These are phyloP conservation scores for Brenthis daphne DNA, from an alignment of 2,888 invertebrate species.

Conservation along the genomic window DNA sequence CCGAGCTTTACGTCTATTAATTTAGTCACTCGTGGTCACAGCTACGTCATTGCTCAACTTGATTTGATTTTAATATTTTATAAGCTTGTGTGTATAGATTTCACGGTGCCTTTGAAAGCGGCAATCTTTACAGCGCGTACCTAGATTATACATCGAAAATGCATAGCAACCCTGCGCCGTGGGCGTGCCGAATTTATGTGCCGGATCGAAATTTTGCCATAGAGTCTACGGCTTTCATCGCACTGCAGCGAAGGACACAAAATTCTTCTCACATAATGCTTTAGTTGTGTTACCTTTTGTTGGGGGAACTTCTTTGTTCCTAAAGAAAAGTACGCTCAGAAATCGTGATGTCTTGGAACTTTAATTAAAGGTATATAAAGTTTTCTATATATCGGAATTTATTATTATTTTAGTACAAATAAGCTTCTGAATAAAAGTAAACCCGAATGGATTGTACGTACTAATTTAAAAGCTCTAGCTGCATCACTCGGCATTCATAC, in stretches of 20 bases:
- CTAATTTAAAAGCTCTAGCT: not conserved
- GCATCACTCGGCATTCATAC: not conserved
- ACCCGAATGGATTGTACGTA: not conserved
- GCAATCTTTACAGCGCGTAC: slow-evolving; percentile 2
- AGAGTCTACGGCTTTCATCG: slow-evolving; percentile 32
- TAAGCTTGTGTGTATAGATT: slow-evolving; percentile 7
- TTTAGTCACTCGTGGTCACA: not conserved
- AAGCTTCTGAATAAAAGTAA: not conserved
- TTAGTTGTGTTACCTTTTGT: slow-evolving; percentile 40
- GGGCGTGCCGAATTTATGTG: slow-evolving; percentile 53
- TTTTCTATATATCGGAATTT: not conserved
- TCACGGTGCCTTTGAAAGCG: slow-evolving; percentile 11
- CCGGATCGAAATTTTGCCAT: slow-evolving; percentile 51
- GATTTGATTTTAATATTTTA: slow-evolving; percentile 17
- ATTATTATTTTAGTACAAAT: not conserved
- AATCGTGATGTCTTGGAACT: not conserved
- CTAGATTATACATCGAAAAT: slow-evolving; percentile 22
- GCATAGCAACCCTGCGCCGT: slow-evolving; percentile 43
- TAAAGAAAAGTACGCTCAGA: slow-evolving; percentile 19
- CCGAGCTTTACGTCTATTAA: not conserved
- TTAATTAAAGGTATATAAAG: not conserved
- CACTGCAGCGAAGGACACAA: slow-evolving; percentile 24
- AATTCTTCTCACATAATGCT: slow-evolving; percentile 41
- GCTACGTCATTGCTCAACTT: not conserved
- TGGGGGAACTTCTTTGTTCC: slow-evolving; percentile 5